Base-by-base conservation (phyloP, 2,888 invertebrate species). In the Agonopterix subpropinquella region DNA sequence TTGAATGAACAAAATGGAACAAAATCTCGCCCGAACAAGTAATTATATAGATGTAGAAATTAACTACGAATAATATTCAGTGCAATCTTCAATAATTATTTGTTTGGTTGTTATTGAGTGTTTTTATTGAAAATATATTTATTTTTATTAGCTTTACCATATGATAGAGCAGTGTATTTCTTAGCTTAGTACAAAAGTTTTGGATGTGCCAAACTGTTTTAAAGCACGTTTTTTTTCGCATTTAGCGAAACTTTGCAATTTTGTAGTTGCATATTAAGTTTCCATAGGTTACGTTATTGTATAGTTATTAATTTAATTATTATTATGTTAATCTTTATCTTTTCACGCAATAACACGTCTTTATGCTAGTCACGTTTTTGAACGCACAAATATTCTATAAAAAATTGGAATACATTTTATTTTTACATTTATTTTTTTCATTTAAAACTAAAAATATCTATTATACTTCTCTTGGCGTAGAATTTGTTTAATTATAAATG, bases 331-430 rank as follows among this genome's bases (percentile, higher is more conserved):
- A 56, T 59, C 53, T 60, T 60, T 62, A 64, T 65, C 62, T 75
- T 75, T 80, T 83, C 81, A 76, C 73, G 87, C 87, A 88, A 88
- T 88, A 87, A 84, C 82, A 84, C 79, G 70, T 81, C 83, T 83
- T 28, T 78, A 87, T 87, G 85, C 87, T 88, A 88, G 87, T 88
- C 87, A 88, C 68, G 73, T 77, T 82, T 64, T 74, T 75, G 73
- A 81, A 80, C 85, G 87, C 86, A 85, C 86, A 85, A 84, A 76
- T 76, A 71, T 71, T 78, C 72, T 74, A 70, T 74, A 55, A 45
- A 53, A 43, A 45, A 42, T 52, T 45, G 51, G 45, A 51, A 55
- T 43, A 62, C 63, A 64, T 61, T 28, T 28, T 56, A 53, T 61
- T 67, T 49, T 47, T 46, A 48, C n/a, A 47, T 53, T 50, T 53